Conservation (phyloP, 2,113 vertebrate genomes). For the Neogobius melanostomus region DNA sequence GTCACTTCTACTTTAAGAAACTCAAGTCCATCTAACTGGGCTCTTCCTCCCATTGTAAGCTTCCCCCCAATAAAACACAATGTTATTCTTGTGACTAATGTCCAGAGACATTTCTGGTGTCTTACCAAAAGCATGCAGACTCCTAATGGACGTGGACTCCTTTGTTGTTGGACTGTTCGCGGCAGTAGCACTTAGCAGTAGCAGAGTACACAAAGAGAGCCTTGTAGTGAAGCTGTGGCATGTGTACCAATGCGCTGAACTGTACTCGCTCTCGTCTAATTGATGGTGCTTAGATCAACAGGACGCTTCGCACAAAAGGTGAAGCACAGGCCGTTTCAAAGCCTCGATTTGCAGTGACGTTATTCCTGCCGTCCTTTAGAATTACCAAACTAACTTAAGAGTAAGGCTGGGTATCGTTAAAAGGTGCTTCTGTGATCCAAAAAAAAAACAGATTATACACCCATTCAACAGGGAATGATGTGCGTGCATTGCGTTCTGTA, state of each 20-base stretch:
- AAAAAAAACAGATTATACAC: too few species aligned
- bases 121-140: constrained; percentile 53
- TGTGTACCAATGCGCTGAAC: constrained; percentile 65
- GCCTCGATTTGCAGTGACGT: constrained; percentile 21
- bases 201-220: constrained; percentile 69
- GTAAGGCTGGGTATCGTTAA: not conserved
- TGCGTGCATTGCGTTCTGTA: too few species aligned
- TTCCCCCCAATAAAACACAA: constrained; percentile 66
- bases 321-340: constrained; percentile 54
- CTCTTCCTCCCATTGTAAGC: constrained; percentile 78
- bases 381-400: constrained; percentile 30
- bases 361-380: constrained; percentile 30
- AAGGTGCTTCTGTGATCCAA: constrained; percentile 19
- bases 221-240: constrained; percentile 68
- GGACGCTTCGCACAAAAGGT: constrained; percentile 55
- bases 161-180: constrained; percentile 69
- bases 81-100: constrained; percentile 71
- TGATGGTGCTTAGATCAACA: constrained; percentile 64
- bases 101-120: constrained; percentile 60
- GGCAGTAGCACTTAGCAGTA: constrained; percentile 63
- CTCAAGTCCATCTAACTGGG: constrained; percentile 47
- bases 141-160: constrained; percentile 68
- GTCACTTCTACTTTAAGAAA: constrained; percentile 48
- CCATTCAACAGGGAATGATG: too few species aligned
- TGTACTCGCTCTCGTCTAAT: constrained; percentile 68